Evolutionary conservation across 2,797 vertebrate genomes (phyloP).

Genomic region (Gymnothorax javanicus): DNA sequence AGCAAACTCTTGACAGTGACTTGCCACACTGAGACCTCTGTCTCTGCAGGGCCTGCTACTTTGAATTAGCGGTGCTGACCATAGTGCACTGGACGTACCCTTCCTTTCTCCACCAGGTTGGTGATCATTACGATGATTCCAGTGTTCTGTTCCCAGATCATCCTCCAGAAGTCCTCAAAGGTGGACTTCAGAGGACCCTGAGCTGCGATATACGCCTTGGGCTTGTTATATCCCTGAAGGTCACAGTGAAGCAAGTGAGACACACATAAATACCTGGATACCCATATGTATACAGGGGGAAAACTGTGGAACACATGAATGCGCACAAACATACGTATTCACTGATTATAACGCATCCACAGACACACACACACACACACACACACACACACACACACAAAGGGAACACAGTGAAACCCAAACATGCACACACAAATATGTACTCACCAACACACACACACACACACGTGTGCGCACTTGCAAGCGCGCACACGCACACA

Average conservation of each 20-base stretch:
- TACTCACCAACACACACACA: neutral
- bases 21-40: neutral
- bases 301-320: neutral
- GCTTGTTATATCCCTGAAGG: conserved; percentile 91
- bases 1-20: neutral
- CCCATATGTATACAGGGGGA: neutral
- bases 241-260: conserved; percentile 30
- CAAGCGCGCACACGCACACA: conserved; percentile 7
- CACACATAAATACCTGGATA: neutral
- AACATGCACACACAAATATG: neutral
- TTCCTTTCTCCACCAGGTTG: conserved; percentile 93
- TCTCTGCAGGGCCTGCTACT: neutral
- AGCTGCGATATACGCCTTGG: conserved; percentile 90
- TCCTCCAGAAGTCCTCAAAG: conserved; percentile 95
- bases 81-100: conserved; percentile 72
- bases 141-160: conserved; percentile 96
- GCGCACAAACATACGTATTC: neutral
- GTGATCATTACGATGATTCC: conserved; percentile 95
- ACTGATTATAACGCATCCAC: too few relatives aligned
- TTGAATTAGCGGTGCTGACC: neutral
- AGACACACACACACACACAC: neutral
- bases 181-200: conserved; percentile 94
- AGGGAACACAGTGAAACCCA: neutral
- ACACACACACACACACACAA: neutral
- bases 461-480: neutral